Conservation (phyloP, 2,888 invertebrate species). For the Brachyptera putata region DNA sequence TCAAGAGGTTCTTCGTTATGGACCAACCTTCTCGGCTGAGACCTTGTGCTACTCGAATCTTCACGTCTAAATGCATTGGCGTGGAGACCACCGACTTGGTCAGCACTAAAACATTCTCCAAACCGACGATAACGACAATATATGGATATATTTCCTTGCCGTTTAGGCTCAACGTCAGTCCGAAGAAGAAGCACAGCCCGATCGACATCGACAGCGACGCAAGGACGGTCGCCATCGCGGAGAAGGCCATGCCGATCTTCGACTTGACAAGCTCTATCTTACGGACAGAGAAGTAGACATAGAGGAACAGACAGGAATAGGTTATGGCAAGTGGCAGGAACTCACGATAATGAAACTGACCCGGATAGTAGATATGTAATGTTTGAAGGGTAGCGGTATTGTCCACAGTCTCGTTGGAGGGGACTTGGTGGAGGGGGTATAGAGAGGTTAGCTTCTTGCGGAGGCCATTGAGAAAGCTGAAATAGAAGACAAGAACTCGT, state of each 20-base stretch:
- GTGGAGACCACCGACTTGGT: conserved; percentile 94
- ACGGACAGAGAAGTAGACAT: conserved; percentile 91
- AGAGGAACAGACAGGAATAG: conserved; percentile 81
- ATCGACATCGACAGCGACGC: conserved; percentile 86
- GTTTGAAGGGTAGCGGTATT: conserved; percentile 2
- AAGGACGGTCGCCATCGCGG: conserved; percentile 76
- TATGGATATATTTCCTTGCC: conserved; percentile 88
- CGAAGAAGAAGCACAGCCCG: conserved; percentile 82
- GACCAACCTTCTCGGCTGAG: conserved; percentile 98
- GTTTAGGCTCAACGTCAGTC: conserved; percentile 73
- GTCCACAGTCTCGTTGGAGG: conserved; percentile 35
- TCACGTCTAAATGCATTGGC: conserved; percentile 84
- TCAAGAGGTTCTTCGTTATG: conserved; percentile 90
- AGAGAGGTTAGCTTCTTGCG: conserved; percentile 61
- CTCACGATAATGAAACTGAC: conserved; percentile 79
- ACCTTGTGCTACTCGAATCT: conserved; percentile 92
- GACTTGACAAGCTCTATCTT: conserved; percentile 93
- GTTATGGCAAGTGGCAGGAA: conserved; percentile 79
- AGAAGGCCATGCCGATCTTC: conserved; percentile 79
- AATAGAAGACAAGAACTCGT: too few relatives aligned
- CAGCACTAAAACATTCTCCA: conserved; percentile 87
- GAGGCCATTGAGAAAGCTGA: conserved; percentile 71
- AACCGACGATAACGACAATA: conserved; percentile 87
- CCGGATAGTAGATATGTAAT: conserved; percentile 84
- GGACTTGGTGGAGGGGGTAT: conserved; percentile 67